Evolutionary conservation across 2,888 invertebrate species (phyloP), one percentile per base, ranked within the genome.

Genomic region (Amblyjoppa proteus): DNA sequence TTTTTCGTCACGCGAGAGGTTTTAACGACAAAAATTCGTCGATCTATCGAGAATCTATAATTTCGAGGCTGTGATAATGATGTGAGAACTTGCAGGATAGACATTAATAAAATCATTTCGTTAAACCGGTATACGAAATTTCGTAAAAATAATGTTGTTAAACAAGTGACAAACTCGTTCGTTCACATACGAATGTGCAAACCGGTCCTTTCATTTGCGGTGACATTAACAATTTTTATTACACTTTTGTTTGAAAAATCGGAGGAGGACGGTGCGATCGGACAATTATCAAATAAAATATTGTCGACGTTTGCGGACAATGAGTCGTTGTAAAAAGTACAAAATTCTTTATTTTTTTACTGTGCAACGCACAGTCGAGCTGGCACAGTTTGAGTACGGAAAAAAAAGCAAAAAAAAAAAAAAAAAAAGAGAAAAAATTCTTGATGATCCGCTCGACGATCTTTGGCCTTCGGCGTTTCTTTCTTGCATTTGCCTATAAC

Each of bases 21-120:
- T 2, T 2, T n/a, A 5, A 2, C 2, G 16, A 56, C 20, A 11
- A 34, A 56, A 34, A 56, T 41, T 1, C 6, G 28, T 61, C 61
- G 74, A 61, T 74, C 45, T 74, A 74, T 49, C 45, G 74, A 28
- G 2, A 61, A 74, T 58, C 28, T 74, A 16, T 25, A 3, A 25
- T 25, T 56, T 56, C 20, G 9, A n/a, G 20, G 7, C 7, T 56
- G 20, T 16, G n/a, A 56, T 20, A 56, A 56, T 56, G 20, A 56
- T 7, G n/a, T 20, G 20, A 20, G 20, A 20, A 20, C 20, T 20
- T 20, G 20, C n/a, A n/a, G 3, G 34, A 4, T 34, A 34, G 2
- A 4, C 34, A 34, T 2, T 34, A 34, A 34, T 20, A 34, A 34
- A 34, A 34, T 34, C 2, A 2, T 34, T 2, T 34, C 34, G 3